Evolutionary conservation across 1,140 invertebrate species (phyloP).

Genomic region (Metopolophium dirhodum): DNA sequence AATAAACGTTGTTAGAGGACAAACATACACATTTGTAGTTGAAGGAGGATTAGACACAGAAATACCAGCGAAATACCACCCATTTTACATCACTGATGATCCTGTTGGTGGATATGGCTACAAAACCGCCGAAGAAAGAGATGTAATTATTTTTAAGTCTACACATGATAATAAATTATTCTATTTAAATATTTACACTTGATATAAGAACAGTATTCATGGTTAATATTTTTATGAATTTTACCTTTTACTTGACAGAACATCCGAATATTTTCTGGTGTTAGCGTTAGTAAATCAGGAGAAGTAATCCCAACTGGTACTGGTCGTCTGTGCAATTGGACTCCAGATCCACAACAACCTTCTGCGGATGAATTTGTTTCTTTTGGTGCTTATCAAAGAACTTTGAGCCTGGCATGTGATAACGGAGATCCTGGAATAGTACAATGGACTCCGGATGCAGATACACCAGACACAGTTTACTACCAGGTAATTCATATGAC

Average conservation of each 20-base stretch:
- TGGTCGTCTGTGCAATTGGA: conserved; percentile 87
- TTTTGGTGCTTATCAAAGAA: conserved; percentile 88
- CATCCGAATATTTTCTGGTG: conserved; percentile 82
- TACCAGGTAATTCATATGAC: conserved; percentile 75
- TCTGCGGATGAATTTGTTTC: conserved; percentile 80
- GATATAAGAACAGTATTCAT: not conserved
- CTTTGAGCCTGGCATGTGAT: conserved; percentile 81
- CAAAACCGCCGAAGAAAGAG: conserved; percentile 82
- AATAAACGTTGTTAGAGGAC: conserved; percentile 87
- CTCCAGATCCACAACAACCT: conserved; percentile 74
- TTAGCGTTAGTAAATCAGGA: conserved; percentile 71
- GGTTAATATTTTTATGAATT: not conserved
- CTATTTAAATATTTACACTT: not conserved
- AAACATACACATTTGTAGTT: conserved; percentile 87
- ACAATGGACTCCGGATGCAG: conserved; percentile 83
- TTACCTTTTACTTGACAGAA: conserved; percentile 66
- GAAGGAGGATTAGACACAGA: conserved; percentile 85
- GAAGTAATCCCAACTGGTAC: conserved; percentile 74
- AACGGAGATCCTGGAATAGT: conserved; percentile 83
- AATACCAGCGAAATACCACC: conserved; percentile 84
- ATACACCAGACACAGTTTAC: conserved; percentile 90
- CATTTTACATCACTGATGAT: conserved; percentile 95
- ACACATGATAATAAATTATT: not conserved
- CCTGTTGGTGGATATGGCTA: conserved; percentile 87
- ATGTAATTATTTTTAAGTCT: conserved; percentile 66